These are phyloP conservation scores for Conus betulinus DNA, from an alignment of 1,140 invertebrate species.

Conservation along the genomic window DNA sequence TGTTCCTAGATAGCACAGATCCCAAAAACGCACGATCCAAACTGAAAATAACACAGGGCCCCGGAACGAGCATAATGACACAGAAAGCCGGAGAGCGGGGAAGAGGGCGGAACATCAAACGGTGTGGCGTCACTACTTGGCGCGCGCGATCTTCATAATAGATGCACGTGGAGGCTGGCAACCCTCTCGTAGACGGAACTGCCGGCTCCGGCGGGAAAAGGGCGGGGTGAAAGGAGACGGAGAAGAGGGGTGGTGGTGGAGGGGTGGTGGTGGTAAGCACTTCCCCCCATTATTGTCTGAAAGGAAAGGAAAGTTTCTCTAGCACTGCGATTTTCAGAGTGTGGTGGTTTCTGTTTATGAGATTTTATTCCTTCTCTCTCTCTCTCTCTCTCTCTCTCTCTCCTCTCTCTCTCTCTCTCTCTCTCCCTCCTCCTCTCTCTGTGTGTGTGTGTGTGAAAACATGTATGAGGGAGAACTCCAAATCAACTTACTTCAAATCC, in stretches of 20 bases:
- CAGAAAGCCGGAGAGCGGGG: background rate
- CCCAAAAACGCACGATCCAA: conserved; percentile 28
- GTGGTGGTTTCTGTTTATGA: background rate
- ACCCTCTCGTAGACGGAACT: background rate
- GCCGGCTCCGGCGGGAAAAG: background rate
- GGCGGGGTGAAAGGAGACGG: no score
- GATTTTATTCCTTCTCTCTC: background rate
- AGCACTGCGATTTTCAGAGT: background rate
- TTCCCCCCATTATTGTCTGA: background rate
- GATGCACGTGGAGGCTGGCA: conserved; percentile 41
- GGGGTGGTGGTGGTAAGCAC: no score
- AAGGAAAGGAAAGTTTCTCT: background rate
- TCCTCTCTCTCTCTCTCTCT: conserved; percentile 9
- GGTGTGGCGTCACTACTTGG: conserved; percentile 29
- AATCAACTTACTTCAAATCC: background rate
- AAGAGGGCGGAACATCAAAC: background rate
- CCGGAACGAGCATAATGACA: conserved; percentile 41
- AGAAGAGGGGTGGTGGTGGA: no score
- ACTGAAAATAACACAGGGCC: conserved; percentile 17
- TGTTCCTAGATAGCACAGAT: conserved; percentile 31
- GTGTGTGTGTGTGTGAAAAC: background rate
- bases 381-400: conserved; percentile 10
- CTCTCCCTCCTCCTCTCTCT: conserved; percentile 4
- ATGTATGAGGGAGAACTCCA: background rate
- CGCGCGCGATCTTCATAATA: conserved; percentile 46